Evolutionary conservation across 2,888 invertebrate species (phyloP).

Genomic region (Ephialtes manifestator): DNA sequence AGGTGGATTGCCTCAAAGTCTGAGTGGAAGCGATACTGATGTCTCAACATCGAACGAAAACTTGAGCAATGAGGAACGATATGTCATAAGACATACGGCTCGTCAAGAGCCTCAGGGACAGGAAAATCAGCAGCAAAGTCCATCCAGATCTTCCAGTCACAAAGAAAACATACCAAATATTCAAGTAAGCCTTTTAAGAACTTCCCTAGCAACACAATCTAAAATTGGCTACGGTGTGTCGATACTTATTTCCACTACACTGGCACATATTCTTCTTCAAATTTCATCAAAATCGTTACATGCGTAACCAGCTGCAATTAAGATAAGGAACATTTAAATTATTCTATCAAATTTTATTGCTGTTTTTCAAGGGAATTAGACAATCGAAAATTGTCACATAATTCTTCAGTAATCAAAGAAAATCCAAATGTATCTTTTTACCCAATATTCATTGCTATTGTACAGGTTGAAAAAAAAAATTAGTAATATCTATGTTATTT

Average conservation of each 20-base stretch:
- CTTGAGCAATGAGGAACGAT: slow-evolving; percentile 94
- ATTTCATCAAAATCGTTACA: neutral
- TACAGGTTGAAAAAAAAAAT: too few species aligned
- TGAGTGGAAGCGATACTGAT: slow-evolving; percentile 96
- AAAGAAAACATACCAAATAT: slow-evolving; percentile 85
- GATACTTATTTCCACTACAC: neutral
- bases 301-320: neutral
- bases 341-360: neutral
- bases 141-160: slow-evolving; percentile 87
- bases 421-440: too few species aligned
- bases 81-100: slow-evolving; percentile 93
- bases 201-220: neutral
- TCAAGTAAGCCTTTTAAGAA: slow-evolving; percentile 76
- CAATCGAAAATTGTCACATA: too few species aligned
- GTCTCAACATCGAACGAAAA: slow-evolving; percentile 96
- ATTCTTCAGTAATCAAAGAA: too few species aligned
- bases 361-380: neutral
- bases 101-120: slow-evolving; percentile 97
- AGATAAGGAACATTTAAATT: slow-evolving; percentile 23
- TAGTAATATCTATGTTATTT: too few species aligned
- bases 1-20: slow-evolving; percentile 90
- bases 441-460: too few species aligned
- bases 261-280: neutral
- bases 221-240: neutral
- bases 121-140: slow-evolving; percentile 90